Evolutionary conservation across 1,140 invertebrate species (phyloP).

Genomic region (Macrobrachium rosenbergii): DNA sequence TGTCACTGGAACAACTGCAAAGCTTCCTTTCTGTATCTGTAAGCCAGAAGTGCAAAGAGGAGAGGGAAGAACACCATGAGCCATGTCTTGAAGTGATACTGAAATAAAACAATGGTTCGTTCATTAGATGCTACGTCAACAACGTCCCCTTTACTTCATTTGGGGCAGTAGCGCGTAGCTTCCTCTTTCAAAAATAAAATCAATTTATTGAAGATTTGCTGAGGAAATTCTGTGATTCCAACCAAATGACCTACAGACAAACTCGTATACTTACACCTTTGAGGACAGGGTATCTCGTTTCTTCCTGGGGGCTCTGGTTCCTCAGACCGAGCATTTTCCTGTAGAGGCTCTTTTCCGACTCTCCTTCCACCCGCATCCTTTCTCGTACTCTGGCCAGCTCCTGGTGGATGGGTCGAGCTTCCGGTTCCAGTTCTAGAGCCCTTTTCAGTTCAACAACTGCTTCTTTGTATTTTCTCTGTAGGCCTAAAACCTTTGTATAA

Average conservation of each 20-base stretch:
- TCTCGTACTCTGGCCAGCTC: constrained; percentile 58
- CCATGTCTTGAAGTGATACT: constrained; percentile 60
- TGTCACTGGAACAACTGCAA: not conserved
- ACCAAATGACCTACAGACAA: not conserved
- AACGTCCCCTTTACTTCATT: too few relatives aligned
- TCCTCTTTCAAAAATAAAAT: not conserved
- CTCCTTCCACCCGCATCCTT: constrained; percentile 47
- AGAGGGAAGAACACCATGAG: constrained; percentile 47
- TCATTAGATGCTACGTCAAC: not conserved
- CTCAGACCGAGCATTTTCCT: constrained; percentile 61
- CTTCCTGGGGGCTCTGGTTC: constrained; percentile 23
- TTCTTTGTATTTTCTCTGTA: constrained; percentile 75
- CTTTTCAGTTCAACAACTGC: constrained; percentile 76
- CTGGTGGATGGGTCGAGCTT: constrained; percentile 73
- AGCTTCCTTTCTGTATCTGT: constrained; percentile 30
- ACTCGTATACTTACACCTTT: constrained; percentile 54
- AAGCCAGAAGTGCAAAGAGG: constrained; percentile 36
- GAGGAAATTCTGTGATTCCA: not conserved
- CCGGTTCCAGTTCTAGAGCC: constrained; percentile 76
- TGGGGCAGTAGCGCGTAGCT: too few relatives aligned
- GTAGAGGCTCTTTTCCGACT: constrained; percentile 63
- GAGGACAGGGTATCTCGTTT: constrained; percentile 53
- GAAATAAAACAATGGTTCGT: constrained; percentile 13
- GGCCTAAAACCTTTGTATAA: constrained; percentile 74
- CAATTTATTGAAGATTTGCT: not conserved